These are phyloP conservation scores for Allophyes oxyacanthae DNA, from an alignment of 2,888 invertebrate species.

Conservation along the genomic window DNA sequence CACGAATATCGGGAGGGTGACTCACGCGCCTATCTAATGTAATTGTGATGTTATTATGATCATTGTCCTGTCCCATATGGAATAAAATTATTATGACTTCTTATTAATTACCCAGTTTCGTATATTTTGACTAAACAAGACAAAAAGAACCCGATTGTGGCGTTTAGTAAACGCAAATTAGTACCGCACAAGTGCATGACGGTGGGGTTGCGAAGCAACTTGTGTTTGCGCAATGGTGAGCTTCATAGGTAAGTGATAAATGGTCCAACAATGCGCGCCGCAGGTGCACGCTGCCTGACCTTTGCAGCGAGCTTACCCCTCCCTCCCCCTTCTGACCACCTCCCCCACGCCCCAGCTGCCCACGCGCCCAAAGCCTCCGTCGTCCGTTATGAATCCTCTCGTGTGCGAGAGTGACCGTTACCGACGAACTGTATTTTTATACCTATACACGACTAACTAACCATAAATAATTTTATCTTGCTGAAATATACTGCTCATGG, in stretches of 20 bases:
- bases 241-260: conserved; percentile 55
- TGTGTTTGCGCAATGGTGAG: conserved; percentile 8
- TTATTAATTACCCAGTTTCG: too few relatives aligned
- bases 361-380: conserved; percentile 40
- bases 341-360: conserved; percentile 24
- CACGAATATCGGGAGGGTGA: neutral
- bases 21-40: conserved; percentile 2
- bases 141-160: neutral
- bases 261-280: conserved; percentile 58
- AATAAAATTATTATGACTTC: too few relatives aligned
- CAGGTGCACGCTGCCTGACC: conserved; percentile 66
- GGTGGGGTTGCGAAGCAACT: neutral
- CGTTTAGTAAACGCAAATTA: neutral
- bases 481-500: neutral
- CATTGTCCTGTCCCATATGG: too few relatives aligned
- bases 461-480: conserved; percentile 22
- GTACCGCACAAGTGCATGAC: neutral
- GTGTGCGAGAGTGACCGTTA: conserved; percentile 61
- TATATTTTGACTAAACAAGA: neutral
- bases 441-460: conserved; percentile 36
- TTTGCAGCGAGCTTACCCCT: conserved; percentile 49
- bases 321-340: conserved; percentile 16
- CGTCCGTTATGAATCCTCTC: conserved; percentile 63
- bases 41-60: neutral
- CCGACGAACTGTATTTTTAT: conserved; percentile 54